phyloP scores from a whole-genome alignment of 2,888 invertebrate species.

The Tupiocoris notatus region DNA sequence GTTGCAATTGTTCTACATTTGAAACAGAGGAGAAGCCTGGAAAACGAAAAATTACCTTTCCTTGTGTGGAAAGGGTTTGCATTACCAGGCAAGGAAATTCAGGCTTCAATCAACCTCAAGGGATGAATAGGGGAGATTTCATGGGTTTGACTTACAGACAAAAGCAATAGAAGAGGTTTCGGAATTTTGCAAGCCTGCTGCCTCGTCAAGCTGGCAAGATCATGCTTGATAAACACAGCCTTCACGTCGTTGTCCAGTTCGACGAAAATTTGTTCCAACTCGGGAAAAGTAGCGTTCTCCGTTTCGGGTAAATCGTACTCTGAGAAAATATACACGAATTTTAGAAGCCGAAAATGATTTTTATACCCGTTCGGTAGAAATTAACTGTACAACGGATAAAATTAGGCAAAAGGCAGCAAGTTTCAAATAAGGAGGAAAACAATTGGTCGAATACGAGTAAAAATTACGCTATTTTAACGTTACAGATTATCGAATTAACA shows the following conservation, averaged over 20 bases:
- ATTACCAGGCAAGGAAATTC: too few species aligned
- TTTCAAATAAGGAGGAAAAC: too few species aligned
- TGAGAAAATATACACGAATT: neutral
- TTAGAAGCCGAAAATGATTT: too few species aligned
- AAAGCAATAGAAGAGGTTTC: constrained; percentile 6
- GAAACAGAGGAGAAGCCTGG: too few species aligned
- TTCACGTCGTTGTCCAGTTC: constrained; percentile 5
- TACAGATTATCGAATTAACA: neutral
- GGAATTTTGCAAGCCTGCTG: constrained; percentile 6
- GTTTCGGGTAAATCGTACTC: constrained; percentile 12
- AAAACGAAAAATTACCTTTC: too few species aligned
- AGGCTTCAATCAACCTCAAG: too few species aligned
- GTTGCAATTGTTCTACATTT: too few species aligned
- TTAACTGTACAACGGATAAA: too few species aligned
- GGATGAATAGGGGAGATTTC: too few species aligned
- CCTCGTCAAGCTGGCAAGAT: constrained; percentile 1
- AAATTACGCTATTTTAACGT: neutral
- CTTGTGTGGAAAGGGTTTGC: too few species aligned
- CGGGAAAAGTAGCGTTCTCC: neutral
- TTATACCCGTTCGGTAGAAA: too few species aligned
- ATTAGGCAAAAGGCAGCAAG: too few species aligned
- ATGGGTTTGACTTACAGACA: constrained; percentile 35
- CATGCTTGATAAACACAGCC: neutral
- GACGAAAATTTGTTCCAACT: constrained; percentile 3
- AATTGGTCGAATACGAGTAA: neutral